phyloP scores from a whole-genome alignment of 2,113 vertebrate species.

The Platichthys stellatus region DNA sequence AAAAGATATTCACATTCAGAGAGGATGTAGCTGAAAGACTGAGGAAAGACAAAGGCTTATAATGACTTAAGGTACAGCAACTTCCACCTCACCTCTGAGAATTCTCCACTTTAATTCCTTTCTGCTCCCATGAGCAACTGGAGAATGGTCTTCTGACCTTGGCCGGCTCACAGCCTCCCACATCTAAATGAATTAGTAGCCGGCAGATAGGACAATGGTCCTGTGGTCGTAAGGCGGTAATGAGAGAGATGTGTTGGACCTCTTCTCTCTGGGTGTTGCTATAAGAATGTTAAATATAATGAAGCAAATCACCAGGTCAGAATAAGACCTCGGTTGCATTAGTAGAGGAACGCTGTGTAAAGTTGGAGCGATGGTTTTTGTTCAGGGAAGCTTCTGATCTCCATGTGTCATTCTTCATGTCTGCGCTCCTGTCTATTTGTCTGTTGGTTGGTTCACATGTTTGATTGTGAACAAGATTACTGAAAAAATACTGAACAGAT shows the following conservation, averaged over 20 bases:
- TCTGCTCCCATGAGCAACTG: conserved; percentile 20
- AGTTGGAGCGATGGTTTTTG: background rate
- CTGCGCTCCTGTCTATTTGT: no score
- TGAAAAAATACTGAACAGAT: no score
- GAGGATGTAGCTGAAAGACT: no score
- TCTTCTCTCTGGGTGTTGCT: background rate
- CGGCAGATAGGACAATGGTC: conserved; percentile 28
- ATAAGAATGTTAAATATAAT: conserved; percentile 16
- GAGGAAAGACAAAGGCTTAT: conserved; percentile 1
- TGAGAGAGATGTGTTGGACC: conserved; percentile 33
- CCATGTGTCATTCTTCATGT: background rate
- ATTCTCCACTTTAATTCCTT: conserved; percentile 9
- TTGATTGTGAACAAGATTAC: no score
- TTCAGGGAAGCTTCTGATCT: conserved; percentile 22
- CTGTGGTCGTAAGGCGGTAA: conserved; percentile 38
- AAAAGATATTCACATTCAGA: no score
- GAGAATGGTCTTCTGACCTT: conserved; percentile 37
- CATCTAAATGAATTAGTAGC: conserved; percentile 33
- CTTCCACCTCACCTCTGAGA: conserved; percentile 6
- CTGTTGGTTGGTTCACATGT: no score
- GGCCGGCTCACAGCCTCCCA: conserved; percentile 14
- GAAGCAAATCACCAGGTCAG: background rate
- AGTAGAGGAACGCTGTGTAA: background rate
- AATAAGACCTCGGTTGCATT: background rate
- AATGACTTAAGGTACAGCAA: background rate